phyloP scores from a whole-genome alignment of 2,888 invertebrate species.

The Pilophorus perplexus region DNA sequence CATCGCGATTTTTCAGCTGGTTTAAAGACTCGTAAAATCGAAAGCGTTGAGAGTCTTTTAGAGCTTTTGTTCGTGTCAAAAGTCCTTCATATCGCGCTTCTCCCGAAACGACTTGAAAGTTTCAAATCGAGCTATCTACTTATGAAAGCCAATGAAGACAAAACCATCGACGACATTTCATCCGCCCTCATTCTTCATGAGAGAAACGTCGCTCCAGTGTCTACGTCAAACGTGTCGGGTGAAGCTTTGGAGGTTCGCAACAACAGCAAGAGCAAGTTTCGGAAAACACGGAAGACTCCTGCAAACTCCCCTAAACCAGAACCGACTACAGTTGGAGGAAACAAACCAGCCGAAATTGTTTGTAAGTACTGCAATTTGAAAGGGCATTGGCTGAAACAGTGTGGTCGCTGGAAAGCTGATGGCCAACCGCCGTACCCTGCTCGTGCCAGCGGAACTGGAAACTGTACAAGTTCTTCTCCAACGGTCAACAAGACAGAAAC shows the following conservation, averaged over 20 bases:
- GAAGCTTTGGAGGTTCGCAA: slow-evolving; percentile 6
- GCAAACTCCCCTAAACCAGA: background rate
- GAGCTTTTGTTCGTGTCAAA: slow-evolving; percentile 37
- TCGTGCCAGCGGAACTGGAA: slow-evolving; percentile 21
- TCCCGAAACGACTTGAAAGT: slow-evolving; percentile 32
- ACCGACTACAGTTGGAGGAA: background rate
- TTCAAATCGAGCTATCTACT: slow-evolving; percentile 42
- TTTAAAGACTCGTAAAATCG: slow-evolving; percentile 18
- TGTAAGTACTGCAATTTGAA: slow-evolving; percentile 39
- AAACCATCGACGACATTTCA: slow-evolving; percentile 31
- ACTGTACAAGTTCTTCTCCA: slow-evolving; percentile 17
- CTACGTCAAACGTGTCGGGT: slow-evolving; percentile 8
- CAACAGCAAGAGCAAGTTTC: background rate
- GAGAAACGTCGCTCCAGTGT: slow-evolving; percentile 32
- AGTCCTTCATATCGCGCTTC: no score
- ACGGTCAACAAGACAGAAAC: slow-evolving; percentile 29
- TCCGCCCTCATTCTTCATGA: slow-evolving; percentile 38
- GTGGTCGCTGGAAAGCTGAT: slow-evolving; percentile 36
- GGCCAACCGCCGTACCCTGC: slow-evolving; percentile 39
- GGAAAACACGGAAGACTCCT: background rate
- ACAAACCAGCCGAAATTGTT: slow-evolving; percentile 22
- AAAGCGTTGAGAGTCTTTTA: slow-evolving; percentile 6
- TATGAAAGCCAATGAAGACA: slow-evolving; percentile 39
- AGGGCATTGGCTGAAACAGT: slow-evolving; percentile 34
- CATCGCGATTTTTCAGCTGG: slow-evolving; percentile 28